phyloP scores from a whole-genome alignment of 1,140 invertebrate genomes.

The Penaeus japonicus region DNA sequence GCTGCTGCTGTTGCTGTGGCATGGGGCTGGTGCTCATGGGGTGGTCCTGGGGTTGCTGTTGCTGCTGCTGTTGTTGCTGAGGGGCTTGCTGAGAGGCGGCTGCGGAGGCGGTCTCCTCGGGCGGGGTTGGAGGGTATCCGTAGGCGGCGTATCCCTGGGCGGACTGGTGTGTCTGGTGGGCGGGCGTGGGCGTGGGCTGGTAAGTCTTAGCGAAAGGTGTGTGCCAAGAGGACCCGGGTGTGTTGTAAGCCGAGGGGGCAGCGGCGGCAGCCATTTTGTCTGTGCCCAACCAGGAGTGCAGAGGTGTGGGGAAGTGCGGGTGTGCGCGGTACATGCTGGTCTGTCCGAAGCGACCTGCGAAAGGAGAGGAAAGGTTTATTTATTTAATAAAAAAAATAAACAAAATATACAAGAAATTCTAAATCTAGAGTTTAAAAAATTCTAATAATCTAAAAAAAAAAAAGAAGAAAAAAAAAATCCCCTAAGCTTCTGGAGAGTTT shows the following conservation, averaged over 20 bases:
- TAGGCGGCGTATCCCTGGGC: slow-evolving; percentile 46
- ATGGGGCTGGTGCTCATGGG: slow-evolving; percentile 52
- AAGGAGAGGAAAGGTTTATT: neutral
- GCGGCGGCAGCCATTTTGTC: slow-evolving; percentile 50
- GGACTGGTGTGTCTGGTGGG: slow-evolving; percentile 48
- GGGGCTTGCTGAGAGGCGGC: slow-evolving; percentile 4
- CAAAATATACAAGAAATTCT: neutral
- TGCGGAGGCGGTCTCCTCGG: slow-evolving; percentile 40
- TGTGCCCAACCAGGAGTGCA: slow-evolving; percentile 61
- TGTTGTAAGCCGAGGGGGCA: slow-evolving; percentile 43
- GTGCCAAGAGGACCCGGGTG: slow-evolving; percentile 48
- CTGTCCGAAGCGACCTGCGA: slow-evolving; percentile 48
- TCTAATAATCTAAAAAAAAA: too few species aligned
- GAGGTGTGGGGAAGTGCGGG: slow-evolving; percentile 62
- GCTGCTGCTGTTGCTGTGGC: slow-evolving; percentile 50
- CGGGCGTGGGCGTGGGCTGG: slow-evolving; percentile 48
- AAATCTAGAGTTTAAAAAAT: neutral
- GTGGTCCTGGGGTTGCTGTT: slow-evolving; percentile 40
- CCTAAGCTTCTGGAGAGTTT: neutral
- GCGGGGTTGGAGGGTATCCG: slow-evolving; percentile 48
- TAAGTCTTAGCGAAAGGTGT: slow-evolving; percentile 52
- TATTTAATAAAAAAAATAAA: neutral
- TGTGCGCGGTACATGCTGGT: slow-evolving; percentile 53
- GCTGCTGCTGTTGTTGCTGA: neutral
- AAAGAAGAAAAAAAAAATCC: too few species aligned